Percentiles rank a stretch among this genome's conserved stretches.
phyloP scores from a whole-genome alignment of 2,797 vertebrate genomes.

The Melanotaenia trifasciata region DNA sequence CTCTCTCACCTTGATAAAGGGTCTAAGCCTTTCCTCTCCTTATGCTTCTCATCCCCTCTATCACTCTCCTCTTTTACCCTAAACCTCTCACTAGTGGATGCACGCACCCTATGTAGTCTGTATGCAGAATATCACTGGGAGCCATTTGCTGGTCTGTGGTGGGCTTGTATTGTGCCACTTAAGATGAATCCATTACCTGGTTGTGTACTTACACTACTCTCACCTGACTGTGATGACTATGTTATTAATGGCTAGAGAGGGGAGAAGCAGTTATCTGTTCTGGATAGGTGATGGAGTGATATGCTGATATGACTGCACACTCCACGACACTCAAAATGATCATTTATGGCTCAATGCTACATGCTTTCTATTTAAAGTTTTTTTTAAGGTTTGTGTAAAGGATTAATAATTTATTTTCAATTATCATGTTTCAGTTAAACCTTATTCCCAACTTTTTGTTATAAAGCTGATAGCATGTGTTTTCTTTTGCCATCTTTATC shows the following conservation, averaged over 20 bases:
- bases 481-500: not conserved
- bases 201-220: conserved; percentile 20
- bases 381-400: not conserved
- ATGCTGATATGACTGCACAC: conserved; percentile 12
- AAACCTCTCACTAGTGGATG: conserved; percentile 21
- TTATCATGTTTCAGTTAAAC: not conserved
- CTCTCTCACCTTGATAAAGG: conserved; percentile 26
- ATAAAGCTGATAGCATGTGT: not conserved
- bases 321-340: conserved; percentile 10
- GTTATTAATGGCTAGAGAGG: conserved; percentile 25
- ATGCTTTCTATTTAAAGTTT: not conserved
- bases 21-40: conserved; percentile 30
- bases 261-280: conserved; percentile 21
- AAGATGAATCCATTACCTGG: conserved; percentile 24
- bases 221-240: conserved; percentile 18
- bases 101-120: conserved; percentile 36
- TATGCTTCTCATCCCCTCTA: conserved; percentile 22
- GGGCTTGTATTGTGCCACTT: conserved; percentile 14
- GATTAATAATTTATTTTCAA: not conserved
- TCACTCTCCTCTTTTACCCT: conserved; percentile 31
- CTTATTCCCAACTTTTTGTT: not conserved
- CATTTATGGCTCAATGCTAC: conserved; percentile 5
- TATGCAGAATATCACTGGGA: conserved; percentile 51
- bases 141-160: conserved; percentile 30
- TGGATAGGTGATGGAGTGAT: conserved; percentile 26